Evolutionary conservation across 2,888 invertebrate species (phyloP).

Genomic region (Halictus ligatus): DNA sequence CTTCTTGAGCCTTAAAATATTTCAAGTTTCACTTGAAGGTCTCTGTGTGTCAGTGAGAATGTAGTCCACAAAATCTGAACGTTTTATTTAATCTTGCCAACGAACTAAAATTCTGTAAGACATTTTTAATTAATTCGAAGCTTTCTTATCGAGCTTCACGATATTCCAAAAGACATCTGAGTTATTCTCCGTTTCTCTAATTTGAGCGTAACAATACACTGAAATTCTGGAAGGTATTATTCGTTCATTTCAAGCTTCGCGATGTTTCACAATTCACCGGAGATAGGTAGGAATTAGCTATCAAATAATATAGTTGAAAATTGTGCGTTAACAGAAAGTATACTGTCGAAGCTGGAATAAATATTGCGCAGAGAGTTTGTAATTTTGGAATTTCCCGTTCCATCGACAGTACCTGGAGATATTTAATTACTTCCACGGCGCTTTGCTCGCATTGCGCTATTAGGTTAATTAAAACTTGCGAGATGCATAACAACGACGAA

Average conservation of each 20-base stretch:
- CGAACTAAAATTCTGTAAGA: no score
- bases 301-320: background rate
- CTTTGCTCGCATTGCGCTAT: background rate
- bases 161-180: background rate
- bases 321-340: background rate
- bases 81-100: no score
- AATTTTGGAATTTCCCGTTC: background rate
- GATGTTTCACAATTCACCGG: background rate
- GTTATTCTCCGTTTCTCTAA: background rate
- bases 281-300: background rate
- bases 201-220: background rate
- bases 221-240: background rate
- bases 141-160: no score
- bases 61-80: no score
- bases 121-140: no score
- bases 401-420: background rate
- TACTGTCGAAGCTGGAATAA: background rate
- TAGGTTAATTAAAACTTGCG: conserved; percentile 7
- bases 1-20: background rate
- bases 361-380: no score
- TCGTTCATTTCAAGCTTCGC: background rate
- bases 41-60: no score
- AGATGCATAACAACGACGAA: background rate
- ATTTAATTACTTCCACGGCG: background rate
- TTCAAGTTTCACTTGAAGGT: background rate